A percentile compares a stretch with the other conserved stretches of the same genome.
Evolutionary conservation across 2,888 invertebrate genomes (phyloP).

Genomic region (Thymelicus acteon): DNA sequence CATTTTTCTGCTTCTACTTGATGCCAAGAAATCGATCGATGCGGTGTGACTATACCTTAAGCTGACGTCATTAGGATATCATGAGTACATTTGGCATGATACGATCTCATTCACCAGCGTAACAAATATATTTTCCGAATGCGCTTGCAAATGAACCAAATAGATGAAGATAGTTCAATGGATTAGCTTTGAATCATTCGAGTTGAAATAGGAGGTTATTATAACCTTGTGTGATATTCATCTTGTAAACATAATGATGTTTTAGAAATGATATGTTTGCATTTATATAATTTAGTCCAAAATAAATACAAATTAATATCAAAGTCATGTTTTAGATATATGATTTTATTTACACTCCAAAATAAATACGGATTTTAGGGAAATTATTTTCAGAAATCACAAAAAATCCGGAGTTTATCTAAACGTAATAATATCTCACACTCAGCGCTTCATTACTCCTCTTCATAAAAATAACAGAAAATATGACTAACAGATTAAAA

Average conservation of each 20-base stretch:
- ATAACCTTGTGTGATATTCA: conserved; percentile 10
- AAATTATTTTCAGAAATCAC: neutral
- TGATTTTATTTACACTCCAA: no score
- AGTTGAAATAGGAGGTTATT: conserved; percentile 10
- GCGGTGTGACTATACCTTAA: conserved; percentile 32
- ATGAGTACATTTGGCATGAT: conserved; percentile 31
- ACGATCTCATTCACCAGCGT: conserved; percentile 16
- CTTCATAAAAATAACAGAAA: conserved; percentile 7
- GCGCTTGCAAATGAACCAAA: conserved; percentile 13
- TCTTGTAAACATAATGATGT: neutral
- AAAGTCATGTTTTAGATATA: no score
- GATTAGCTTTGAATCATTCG: conserved; percentile 15
- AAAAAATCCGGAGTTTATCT: neutral
- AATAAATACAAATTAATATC: no score
- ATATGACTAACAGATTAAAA: conserved; percentile 10
- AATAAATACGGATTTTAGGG: neutral
- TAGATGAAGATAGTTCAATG: conserved; percentile 20
- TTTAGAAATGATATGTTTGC: conserved; percentile 1
- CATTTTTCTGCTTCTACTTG: conserved; percentile 26
- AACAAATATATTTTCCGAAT: conserved; percentile 17
- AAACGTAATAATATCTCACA: neutral
- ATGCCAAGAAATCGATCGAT: conserved; percentile 38
- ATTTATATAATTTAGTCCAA: neutral
- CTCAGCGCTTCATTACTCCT: conserved; percentile 1
- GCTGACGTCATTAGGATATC: conserved; percentile 35